These are phyloP conservation scores for Drosophila ustulata DNA, from an alignment of 2,888 invertebrate genomes.

Conservation along the genomic window DNA sequence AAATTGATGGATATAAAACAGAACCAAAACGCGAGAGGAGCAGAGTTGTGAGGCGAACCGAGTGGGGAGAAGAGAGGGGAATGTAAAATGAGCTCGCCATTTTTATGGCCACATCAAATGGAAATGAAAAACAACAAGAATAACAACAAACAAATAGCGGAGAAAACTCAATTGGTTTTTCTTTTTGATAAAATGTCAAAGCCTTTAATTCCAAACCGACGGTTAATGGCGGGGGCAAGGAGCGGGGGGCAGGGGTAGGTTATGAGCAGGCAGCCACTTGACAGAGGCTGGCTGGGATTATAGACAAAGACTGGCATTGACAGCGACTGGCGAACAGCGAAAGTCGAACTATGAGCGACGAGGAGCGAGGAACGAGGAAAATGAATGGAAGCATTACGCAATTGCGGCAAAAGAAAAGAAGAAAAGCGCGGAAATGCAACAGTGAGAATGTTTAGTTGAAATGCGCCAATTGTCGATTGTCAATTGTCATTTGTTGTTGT, in stretches of 20 bases:
- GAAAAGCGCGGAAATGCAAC: conserved; percentile 54
- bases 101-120: conserved; percentile 78
- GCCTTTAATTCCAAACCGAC: conserved; percentile 68
- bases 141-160: conserved; percentile 26
- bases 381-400: conserved; percentile 45
- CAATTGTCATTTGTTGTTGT: conserved; percentile 52
- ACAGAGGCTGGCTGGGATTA: conserved; percentile 53
- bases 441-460: conserved; percentile 27
- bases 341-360: no score
- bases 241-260: not conserved
- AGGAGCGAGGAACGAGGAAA: conserved; percentile 40
- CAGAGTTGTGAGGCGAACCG: not conserved
- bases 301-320: conserved; percentile 59
- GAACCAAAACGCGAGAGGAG: conserved; percentile 34
- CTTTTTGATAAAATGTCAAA: conserved; percentile 77
- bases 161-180: conserved; percentile 59
- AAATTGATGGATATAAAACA: conserved; percentile 64
- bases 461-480: conserved; percentile 46
- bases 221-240: conserved; percentile 1
- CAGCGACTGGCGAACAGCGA: conserved; percentile 27
- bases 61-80: conserved; percentile 10
- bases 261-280: conserved; percentile 61
- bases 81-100: conserved; percentile 70
- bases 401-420: conserved; percentile 46
- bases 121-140: conserved; percentile 46